phyloP scores from a whole-genome alignment of 2,797 vertebrate genomes.

The Anolis apletophallus region DNA sequence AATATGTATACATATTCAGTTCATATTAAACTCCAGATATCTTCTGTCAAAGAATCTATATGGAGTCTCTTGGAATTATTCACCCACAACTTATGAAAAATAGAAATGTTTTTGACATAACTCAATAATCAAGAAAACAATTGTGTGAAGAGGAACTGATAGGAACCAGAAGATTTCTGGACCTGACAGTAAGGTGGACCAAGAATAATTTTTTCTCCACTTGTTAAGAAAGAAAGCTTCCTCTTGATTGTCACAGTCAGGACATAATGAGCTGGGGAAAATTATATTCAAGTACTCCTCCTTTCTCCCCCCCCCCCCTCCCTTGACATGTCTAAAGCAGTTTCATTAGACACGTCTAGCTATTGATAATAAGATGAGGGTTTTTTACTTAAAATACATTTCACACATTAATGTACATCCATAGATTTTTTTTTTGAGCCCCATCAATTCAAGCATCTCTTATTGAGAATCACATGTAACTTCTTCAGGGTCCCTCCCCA shows the following conservation, averaged over 20 bases:
- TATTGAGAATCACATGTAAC: neutral
- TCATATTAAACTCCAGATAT: neutral
- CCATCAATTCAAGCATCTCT: neutral
- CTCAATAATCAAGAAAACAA: neutral
- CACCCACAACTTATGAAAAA: neutral
- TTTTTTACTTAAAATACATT: neutral
- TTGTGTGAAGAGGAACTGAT: neutral
- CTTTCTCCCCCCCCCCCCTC: no score
- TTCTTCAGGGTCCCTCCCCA: neutral
- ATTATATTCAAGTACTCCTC: neutral
- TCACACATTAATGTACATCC: neutral
- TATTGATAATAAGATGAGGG: neutral
- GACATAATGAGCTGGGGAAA: neutral
- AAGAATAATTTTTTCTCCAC: neutral
- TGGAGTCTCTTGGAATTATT: neutral
- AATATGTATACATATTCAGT: neutral
- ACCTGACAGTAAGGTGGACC: neutral
- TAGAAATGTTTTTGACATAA: neutral
- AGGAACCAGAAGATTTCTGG: neutral
- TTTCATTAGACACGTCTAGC: neutral
- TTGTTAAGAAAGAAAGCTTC: neutral
- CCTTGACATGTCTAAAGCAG: neutral
- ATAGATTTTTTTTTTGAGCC: neutral
- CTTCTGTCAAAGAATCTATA: neutral
- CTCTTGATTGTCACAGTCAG: neutral